Percentiles rank a stretch among this genome's conserved stretches.
Conservation (phyloP, 2,888 invertebrate species). For the Colletes collaris region DNA sequence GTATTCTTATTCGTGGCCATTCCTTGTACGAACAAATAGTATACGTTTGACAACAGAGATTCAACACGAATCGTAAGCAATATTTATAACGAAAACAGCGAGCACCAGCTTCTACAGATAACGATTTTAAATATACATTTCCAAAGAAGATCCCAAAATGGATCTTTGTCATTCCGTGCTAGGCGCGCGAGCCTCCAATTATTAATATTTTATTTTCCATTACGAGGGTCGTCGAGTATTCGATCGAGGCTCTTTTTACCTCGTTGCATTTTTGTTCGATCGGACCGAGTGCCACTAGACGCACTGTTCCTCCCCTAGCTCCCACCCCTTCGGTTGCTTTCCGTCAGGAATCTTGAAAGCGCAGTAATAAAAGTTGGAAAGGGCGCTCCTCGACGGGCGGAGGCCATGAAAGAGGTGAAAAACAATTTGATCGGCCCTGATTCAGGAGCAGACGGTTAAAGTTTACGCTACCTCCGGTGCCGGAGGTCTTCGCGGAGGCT, state of each 20-base stretch:
- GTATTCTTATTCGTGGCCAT: no score
- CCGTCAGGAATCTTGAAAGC: slow-evolving; percentile 9
- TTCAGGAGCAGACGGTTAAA: slow-evolving; percentile 58
- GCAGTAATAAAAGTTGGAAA: slow-evolving; percentile 40
- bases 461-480: slow-evolving; percentile 58
- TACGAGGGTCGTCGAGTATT: neutral
- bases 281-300: slow-evolving; percentile 30
- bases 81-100: no score
- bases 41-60: no score
- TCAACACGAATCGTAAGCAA: no score
- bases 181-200: neutral
- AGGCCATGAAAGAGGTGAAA: slow-evolving; percentile 26
- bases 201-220: slow-evolving; percentile 18
- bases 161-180: no score
- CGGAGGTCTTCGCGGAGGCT: slow-evolving; percentile 49
- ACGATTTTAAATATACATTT: no score
- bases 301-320: neutral
- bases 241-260: slow-evolving; percentile 1
- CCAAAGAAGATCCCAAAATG: no score
- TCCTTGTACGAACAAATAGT: no score
- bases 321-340: neutral
- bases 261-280: slow-evolving; percentile 14
- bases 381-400: neutral
- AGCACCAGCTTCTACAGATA: no score
- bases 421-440: slow-evolving; percentile 64